phyloP scores from a whole-genome alignment of 1,140 invertebrate species.

The Protaetia brevitarsis region DNA sequence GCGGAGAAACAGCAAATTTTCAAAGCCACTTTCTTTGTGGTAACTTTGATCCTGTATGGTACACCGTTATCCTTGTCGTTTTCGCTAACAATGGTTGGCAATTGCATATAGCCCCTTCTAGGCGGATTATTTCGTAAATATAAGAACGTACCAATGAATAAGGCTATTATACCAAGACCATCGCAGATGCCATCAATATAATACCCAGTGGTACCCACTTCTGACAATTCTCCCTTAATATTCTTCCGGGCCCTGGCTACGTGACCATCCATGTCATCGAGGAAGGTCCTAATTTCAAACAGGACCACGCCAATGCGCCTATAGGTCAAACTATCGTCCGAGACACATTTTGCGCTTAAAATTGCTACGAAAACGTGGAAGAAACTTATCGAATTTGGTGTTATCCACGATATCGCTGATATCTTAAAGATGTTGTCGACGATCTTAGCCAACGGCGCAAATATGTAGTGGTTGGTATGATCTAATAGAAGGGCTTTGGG shows the following conservation, averaged over 20 bases:
- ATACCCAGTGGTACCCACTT: slow-evolving; percentile 68
- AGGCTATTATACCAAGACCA: slow-evolving; percentile 64
- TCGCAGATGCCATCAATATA: slow-evolving; percentile 74
- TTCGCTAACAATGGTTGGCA: slow-evolving; percentile 51
- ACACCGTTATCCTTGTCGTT: slow-evolving; percentile 52
- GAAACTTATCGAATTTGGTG: slow-evolving; percentile 74
- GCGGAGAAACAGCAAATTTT: slow-evolving; percentile 65
- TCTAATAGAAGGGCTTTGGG: slow-evolving; percentile 73
- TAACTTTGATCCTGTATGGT: slow-evolving; percentile 63
- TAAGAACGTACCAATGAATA: slow-evolving; percentile 62
- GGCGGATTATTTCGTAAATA: slow-evolving; percentile 68
- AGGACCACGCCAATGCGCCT: slow-evolving; percentile 67
- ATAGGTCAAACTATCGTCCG: slow-evolving; percentile 63
- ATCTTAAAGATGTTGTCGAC: slow-evolving; percentile 62
- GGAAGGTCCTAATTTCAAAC: slow-evolving; percentile 72
- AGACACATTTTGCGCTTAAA: slow-evolving; percentile 64
- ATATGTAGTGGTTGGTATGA: slow-evolving; percentile 72
- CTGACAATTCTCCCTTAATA: slow-evolving; percentile 67
- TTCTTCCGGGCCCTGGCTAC: slow-evolving; percentile 68
- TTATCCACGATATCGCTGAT: slow-evolving; percentile 62
- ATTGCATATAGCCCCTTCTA: slow-evolving; percentile 63
- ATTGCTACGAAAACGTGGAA: slow-evolving; percentile 71
- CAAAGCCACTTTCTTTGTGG: slow-evolving; percentile 59
- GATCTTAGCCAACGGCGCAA: slow-evolving; percentile 67
- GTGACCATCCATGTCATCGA: slow-evolving; percentile 77